phyloP scores from a whole-genome alignment of 2,888 invertebrate genomes.

The Imbricaverruca yamaguchii region DNA sequence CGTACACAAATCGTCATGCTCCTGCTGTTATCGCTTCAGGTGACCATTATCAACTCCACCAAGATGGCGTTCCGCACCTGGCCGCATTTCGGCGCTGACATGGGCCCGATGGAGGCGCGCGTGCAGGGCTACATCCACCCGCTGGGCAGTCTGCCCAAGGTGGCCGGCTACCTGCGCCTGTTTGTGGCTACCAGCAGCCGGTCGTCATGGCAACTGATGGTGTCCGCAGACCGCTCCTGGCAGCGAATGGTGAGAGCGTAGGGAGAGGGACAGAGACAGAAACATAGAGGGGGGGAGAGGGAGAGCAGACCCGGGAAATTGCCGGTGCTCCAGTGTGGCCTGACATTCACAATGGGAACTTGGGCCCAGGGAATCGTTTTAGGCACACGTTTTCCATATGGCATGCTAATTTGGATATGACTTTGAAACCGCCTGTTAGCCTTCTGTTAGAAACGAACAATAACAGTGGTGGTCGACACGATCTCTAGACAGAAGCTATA shows the following conservation, averaged over 20 bases:
- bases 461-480: too few relatives aligned
- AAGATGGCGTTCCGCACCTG: slow-evolving; percentile 56
- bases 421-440: too few relatives aligned
- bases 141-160: slow-evolving; percentile 43
- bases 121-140: slow-evolving; percentile 75
- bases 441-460: too few relatives aligned
- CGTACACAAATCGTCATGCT: too few relatives aligned
- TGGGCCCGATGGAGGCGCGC: slow-evolving; percentile 67
- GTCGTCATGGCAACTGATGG: neutral
- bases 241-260: neutral
- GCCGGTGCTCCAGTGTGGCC: neutral
- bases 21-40: slow-evolving; percentile 38
- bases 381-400: too few relatives aligned
- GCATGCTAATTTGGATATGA: too few relatives aligned
- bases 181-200: slow-evolving; percentile 25
- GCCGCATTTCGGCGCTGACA: slow-evolving; percentile 52
- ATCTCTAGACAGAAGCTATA: too few relatives aligned
- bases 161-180: slow-evolving; percentile 29
- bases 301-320: neutral
- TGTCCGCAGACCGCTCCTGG: neutral
- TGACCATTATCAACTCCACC: slow-evolving; percentile 73
- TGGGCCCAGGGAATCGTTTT: too few relatives aligned
- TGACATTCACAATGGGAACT: too few relatives aligned
- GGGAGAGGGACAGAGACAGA: neutral
- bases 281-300: neutral